Percentiles rank a stretch among this genome's conserved stretches.
Evolutionary conservation across 2,888 invertebrate genomes (phyloP).

Genomic region (Exephanes ischioxanthus): DNA sequence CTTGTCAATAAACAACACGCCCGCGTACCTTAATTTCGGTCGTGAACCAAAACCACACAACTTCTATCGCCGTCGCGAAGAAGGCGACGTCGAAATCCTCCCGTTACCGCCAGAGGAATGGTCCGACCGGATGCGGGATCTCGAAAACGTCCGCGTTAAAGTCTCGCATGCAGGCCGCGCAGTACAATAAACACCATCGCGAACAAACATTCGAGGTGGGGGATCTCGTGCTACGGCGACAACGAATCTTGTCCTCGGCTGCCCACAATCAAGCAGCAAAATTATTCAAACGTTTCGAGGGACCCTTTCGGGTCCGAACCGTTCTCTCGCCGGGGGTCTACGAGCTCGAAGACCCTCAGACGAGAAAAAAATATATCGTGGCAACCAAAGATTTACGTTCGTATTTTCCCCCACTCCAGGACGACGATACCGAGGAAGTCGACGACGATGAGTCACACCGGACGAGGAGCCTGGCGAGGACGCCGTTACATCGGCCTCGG

Average conservation of each 20-base stretch:
- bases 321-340: background rate
- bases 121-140: background rate
- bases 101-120: conserved; percentile 3
- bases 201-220: background rate
- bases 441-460: too few species aligned
- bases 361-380: background rate
- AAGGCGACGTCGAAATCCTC: background rate
- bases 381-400: background rate
- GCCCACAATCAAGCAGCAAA: conserved; percentile 22
- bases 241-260: conserved; percentile 23
- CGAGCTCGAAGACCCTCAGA: conserved; percentile 5
- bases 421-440: background rate
- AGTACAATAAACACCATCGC: conserved; percentile 10
- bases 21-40: conserved; percentile 67
- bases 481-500: too few species aligned
- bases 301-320: conserved; percentile 20
- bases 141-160: background rate
- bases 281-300: conserved; percentile 3
- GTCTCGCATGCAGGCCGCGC: background rate
- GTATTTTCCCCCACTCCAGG: background rate
- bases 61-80: conserved; percentile 30
- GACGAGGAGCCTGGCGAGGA: too few species aligned
- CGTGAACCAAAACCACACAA: conserved; percentile 45
- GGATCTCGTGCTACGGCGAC: conserved; percentile 12
- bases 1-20: conserved; percentile 59